phyloP scores from a whole-genome alignment of 1,140 invertebrate genomes.

The Lanistes nyassanus region DNA sequence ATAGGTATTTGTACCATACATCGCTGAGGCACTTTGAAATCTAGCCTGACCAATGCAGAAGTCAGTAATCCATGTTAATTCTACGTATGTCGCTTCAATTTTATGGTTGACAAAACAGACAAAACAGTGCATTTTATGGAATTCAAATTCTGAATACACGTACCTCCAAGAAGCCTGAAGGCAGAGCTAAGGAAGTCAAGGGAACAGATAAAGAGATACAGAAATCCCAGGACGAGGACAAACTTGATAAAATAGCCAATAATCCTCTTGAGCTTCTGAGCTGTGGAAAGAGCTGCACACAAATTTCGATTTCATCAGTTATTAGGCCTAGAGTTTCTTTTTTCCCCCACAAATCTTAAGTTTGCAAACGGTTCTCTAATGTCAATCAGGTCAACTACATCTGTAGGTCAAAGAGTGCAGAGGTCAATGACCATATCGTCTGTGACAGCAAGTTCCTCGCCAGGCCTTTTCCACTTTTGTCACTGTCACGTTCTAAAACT shows the following conservation, averaged over 20 bases:
- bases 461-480: too few species aligned
- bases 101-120: neutral
- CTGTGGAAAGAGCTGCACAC: constrained; percentile 31
- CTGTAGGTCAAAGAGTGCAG: neutral
- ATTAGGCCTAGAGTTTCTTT: neutral
- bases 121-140: neutral
- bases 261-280: constrained; percentile 20
- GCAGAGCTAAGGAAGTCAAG: constrained; percentile 72
- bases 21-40: too few species aligned
- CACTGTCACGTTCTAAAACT: too few species aligned
- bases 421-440: too few species aligned
- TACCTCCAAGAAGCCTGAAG: constrained; percentile 72
- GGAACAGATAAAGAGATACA: constrained; percentile 75
- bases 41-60: too few species aligned
- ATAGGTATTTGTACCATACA: too few species aligned
- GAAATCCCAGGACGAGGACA: constrained; percentile 61
- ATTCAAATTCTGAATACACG: neutral
- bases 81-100: too few species aligned
- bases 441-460: too few species aligned
- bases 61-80: too few species aligned
- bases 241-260: constrained; percentile 44
- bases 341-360: neutral
- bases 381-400: neutral
- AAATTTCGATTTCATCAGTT: neutral
- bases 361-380: neutral